phyloP scores from a whole-genome alignment of 1,140 invertebrate species.

The Copidosoma floridanum region DNA sequence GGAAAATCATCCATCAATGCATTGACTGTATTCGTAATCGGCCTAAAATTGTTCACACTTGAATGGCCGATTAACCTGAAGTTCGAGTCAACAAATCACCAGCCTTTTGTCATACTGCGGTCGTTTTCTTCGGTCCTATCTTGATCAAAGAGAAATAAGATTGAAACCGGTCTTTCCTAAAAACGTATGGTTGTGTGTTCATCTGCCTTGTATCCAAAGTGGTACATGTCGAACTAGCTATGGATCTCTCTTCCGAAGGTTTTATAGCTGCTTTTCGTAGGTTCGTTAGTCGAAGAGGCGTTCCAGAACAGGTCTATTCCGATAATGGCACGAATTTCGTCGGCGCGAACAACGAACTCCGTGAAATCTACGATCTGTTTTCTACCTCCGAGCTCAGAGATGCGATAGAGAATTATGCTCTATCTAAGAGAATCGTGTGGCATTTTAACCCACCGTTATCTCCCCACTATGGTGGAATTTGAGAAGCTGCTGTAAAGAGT shows the following conservation, averaged over 20 bases:
- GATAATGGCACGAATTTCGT: slow-evolving; percentile 38
- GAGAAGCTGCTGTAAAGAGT: slow-evolving; percentile 13
- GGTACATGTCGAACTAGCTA: not conserved
- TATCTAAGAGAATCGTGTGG: not conserved
- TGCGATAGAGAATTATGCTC: not conserved
- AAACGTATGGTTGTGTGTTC: not conserved
- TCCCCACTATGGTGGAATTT: slow-evolving; percentile 15
- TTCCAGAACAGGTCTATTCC: slow-evolving; percentile 29
- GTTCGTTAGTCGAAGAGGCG: not conserved
- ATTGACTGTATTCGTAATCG: not conserved
- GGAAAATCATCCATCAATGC: not conserved
- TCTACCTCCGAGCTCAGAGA: not conserved
- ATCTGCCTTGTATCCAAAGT: not conserved
- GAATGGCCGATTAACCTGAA: not conserved
- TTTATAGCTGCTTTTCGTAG: not conserved
- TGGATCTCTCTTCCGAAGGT: not conserved
- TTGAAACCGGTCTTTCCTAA: not conserved
- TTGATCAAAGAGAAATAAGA: not conserved
- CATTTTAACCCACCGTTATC: slow-evolving; percentile 8
- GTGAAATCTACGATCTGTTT: not conserved
- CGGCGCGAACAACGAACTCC: slow-evolving; percentile 22
- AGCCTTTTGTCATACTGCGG: no score
- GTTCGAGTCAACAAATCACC: not conserved
- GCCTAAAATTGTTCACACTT: not conserved
- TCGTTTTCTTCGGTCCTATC: not conserved